Evolutionary conservation across 2,888 invertebrate species (phyloP).

Genomic region (Athalia cordata): DNA sequence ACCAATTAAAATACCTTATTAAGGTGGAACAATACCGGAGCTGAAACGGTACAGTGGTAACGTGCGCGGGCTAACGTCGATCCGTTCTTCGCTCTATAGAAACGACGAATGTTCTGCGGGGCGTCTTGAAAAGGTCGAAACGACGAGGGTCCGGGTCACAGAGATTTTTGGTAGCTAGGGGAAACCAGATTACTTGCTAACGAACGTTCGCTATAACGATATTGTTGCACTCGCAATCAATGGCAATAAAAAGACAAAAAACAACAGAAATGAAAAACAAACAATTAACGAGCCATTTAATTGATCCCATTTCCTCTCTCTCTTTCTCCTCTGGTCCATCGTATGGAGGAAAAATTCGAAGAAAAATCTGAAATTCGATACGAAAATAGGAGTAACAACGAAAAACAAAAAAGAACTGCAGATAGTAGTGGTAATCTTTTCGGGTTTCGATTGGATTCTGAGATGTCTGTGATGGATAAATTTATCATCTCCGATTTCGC

Average conservation of each 20-base stretch:
- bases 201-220: background rate
- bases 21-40: slow-evolving; percentile 64
- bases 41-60: slow-evolving; percentile 46
- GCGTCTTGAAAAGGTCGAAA: background rate
- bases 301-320: background rate
- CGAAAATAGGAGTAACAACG: no score
- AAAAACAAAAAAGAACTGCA: no score
- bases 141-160: slow-evolving; percentile 47
- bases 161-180: background rate
- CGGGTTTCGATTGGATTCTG: slow-evolving; percentile 16
- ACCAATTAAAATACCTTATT: slow-evolving; percentile 72
- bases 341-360: background rate
- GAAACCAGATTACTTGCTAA: slow-evolving; percentile 9
- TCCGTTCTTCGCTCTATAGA: background rate
- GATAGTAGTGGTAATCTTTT: background rate
- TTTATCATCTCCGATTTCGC: slow-evolving; percentile 37
- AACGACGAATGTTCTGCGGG: background rate
- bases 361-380: no score
- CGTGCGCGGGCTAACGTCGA: no score
- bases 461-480: slow-evolving; percentile 18
- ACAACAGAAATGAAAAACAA: background rate
- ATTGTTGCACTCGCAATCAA: background rate
- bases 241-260: background rate
- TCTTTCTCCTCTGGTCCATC: background rate
- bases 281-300: background rate